Evolutionary conservation across 2,888 invertebrate genomes (phyloP).

Genomic region (Megaustenia siamemsis): DNA sequence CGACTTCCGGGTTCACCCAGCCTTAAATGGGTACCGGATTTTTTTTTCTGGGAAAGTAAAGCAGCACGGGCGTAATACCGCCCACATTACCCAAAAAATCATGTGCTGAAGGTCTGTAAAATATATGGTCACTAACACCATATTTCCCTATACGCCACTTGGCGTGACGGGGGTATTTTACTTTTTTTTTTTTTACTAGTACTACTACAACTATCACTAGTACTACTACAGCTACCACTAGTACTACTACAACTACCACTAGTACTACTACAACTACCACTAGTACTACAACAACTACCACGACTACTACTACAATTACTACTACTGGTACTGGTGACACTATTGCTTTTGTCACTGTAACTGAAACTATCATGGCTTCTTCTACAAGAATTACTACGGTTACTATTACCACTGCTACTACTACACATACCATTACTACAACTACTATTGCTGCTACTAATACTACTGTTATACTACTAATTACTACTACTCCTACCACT

Average conservation of each 20-base stretch:
- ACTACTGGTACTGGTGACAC: neutral
- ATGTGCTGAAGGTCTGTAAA: too few species aligned
- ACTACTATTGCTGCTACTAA: neutral
- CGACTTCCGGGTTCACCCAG: too few species aligned
- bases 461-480: neutral
- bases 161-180: too few species aligned
- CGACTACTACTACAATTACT: neutral
- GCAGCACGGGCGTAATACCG: too few species aligned
- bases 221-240: neutral
- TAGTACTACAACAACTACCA: too few species aligned
- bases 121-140: too few species aligned
- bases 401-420: neutral
- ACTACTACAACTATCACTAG: neutral
- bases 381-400: neutral
- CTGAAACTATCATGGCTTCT: neutral
- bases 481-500: neutral
- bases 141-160: too few species aligned
- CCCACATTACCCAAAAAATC: too few species aligned
- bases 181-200: too few species aligned
- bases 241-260: neutral
- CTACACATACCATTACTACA: neutral
- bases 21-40: too few species aligned
- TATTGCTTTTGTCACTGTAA: neutral
- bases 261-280: neutral
- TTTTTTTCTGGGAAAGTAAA: too few species aligned